A percentile compares a stretch with the other conserved stretches of the same genome.
These are phyloP conservation scores for Platerodrilus igneus DNA, from an alignment of 2,888 invertebrate genomes.

Conservation along the genomic window DNA sequence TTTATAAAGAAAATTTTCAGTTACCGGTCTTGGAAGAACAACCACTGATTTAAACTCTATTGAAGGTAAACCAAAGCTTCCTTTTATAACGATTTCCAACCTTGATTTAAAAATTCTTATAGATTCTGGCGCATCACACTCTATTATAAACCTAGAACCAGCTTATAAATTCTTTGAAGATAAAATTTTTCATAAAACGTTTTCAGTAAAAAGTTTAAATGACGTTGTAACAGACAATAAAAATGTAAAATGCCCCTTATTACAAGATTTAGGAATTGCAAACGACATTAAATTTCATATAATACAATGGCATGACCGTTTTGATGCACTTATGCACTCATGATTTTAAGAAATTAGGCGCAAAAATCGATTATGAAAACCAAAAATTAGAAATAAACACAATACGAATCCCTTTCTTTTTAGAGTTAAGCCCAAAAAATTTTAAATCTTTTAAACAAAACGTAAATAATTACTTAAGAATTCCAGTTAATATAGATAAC, in stretches of 20 bases:
- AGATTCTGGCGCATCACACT: conserved; percentile 17
- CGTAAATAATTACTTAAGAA: not conserved
- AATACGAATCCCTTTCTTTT: conserved; percentile 7
- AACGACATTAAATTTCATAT: conserved; percentile 10
- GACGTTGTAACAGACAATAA: conserved; percentile 5
- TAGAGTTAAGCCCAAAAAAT: conserved; percentile 6
- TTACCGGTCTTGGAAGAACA: conserved; percentile 13
- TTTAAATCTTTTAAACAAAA: conserved; percentile 7
- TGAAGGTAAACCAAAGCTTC: conserved; percentile 17
- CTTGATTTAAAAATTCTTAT: conserved; percentile 17
- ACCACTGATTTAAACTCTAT: conserved; percentile 14
- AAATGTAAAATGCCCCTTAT: conserved; percentile 10
- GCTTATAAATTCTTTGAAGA: conserved; percentile 13
- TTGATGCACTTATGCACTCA: conserved; percentile 13
- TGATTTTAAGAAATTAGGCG: conserved; percentile 11
- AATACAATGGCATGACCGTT: conserved; percentile 9
- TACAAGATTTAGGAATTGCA: conserved; percentile 13
- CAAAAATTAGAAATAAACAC: conserved; percentile 7
- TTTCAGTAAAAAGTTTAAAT: conserved; percentile 11
- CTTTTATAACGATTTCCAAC: conserved; percentile 11
- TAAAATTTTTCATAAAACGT: conserved; percentile 12
- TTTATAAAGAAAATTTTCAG: conserved; percentile 13
- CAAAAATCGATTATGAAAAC: conserved; percentile 12
- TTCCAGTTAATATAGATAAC: conserved; percentile 6
- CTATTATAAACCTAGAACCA: conserved; percentile 15